These are phyloP conservation scores for Papilio protenor DNA, from an alignment of 2,888 invertebrate genomes.

Conservation along the genomic window DNA sequence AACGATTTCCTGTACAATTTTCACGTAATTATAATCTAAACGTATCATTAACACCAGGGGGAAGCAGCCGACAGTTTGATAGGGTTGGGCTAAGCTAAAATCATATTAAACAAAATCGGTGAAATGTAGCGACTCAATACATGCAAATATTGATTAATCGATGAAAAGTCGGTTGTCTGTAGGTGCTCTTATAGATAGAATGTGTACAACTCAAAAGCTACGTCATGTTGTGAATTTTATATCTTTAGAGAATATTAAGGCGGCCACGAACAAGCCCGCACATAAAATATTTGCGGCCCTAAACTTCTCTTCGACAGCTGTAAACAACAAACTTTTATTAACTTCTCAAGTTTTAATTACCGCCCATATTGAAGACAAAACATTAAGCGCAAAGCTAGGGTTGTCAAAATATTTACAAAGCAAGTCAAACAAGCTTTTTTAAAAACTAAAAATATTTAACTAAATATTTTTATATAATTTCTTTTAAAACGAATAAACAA, in stretches of 20 bases:
- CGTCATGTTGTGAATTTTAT: conserved; percentile 5
- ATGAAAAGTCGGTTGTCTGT: background rate
- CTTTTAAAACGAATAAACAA: background rate
- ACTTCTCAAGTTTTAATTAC: conserved; percentile 43
- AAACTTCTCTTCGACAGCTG: conserved; percentile 41
- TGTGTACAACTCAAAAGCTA: background rate
- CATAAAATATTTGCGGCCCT: conserved; percentile 36
- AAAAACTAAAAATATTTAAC: background rate
- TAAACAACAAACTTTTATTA: conserved; percentile 43
- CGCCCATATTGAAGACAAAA: conserved; percentile 40
- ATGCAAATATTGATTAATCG: too few species aligned
- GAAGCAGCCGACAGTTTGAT: too few species aligned
- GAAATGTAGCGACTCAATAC: too few species aligned
- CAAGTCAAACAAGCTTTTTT: background rate
- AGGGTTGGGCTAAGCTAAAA: too few species aligned
- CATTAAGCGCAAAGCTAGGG: conserved; percentile 20
- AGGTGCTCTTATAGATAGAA: background rate
- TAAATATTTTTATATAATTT: background rate
- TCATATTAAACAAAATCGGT: too few species aligned
- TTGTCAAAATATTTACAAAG: background rate
- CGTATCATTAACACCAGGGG: background rate
- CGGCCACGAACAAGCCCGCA: conserved; percentile 26
- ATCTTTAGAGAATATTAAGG: conserved; percentile 23
- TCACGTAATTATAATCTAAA: background rate
- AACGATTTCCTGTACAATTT: background rate